A percentile compares a stretch with the other conserved stretches of the same genome.
Evolutionary conservation across 2,888 invertebrate genomes (phyloP).

Genomic region (Marronus borbonicus): DNA sequence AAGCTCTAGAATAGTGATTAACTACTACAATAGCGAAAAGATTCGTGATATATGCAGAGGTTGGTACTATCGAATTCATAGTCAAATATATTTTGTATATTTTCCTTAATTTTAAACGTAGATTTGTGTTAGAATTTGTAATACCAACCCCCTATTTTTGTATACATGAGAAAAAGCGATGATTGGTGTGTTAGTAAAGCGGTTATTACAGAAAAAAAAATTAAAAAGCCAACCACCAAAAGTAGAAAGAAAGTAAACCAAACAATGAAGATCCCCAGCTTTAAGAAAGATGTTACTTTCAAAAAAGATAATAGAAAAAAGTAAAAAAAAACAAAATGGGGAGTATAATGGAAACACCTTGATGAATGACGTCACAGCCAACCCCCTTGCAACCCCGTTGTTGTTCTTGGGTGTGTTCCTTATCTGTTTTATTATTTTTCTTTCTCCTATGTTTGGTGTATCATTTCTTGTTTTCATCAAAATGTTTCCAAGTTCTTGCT

Average conservation of each 20-base stretch:
- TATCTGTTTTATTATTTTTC: constrained; percentile 46
- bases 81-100: background rate
- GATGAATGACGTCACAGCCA: constrained; percentile 70
- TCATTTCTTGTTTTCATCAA: constrained; percentile 65
- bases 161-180: background rate
- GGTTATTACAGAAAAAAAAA: constrained; percentile 17
- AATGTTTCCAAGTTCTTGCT: constrained; percentile 69
- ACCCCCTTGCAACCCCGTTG: constrained; percentile 61
- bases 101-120: background rate
- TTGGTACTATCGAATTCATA: background rate
- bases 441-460: background rate
- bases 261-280: constrained; percentile 38
- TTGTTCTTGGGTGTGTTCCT: constrained; percentile 49
- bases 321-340: background rate
- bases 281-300: constrained; percentile 9
- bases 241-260: constrained; percentile 38
- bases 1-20: background rate
- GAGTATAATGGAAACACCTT: constrained; percentile 71
- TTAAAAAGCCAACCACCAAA: constrained; percentile 36
- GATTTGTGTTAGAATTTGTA: background rate
- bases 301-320: background rate
- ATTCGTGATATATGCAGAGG: background rate
- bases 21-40: constrained; percentile 10
- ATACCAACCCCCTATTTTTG: background rate
- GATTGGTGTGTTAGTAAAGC: constrained; percentile 11